These are phyloP conservation scores for Epizoanthus illoricatus DNA, from an alignment of 92 coral and sea anemone species.

Conservation along the genomic window DNA sequence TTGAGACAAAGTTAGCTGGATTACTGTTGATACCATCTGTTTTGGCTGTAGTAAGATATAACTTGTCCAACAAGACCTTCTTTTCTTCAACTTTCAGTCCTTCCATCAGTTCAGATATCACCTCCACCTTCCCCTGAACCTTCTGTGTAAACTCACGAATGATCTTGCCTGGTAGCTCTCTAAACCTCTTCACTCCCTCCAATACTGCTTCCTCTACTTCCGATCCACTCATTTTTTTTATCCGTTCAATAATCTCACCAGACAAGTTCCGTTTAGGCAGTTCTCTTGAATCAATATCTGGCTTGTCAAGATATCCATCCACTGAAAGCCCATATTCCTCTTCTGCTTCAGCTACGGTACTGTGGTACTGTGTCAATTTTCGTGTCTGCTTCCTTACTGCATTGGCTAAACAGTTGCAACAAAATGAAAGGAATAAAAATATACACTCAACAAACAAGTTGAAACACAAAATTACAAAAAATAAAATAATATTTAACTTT, in stretches of 20 bases:
- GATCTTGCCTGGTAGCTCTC: slow-evolving; percentile 5
- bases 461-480: slow-evolving; percentile 2
- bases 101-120: not conserved
- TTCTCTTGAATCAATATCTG: not conserved
- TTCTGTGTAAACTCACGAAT: slow-evolving; percentile 11
- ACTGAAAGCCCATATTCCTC: slow-evolving; percentile 20
- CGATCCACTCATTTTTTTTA: slow-evolving; percentile 28
- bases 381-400: slow-evolving; percentile 19
- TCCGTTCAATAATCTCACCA: slow-evolving; percentile 24
- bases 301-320: slow-evolving; percentile 18
- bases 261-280: slow-evolving; percentile 13
- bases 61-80: not conserved
- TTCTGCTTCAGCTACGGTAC: slow-evolving; percentile 16
- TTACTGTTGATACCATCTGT: slow-evolving; percentile 2
- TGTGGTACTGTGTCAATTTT: not conserved
- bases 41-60: not conserved
- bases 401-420: slow-evolving; percentile 24
- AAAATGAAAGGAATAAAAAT: not conserved
- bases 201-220: slow-evolving; percentile 27
- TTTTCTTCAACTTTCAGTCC: slow-evolving; percentile 3
- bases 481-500: not conserved
- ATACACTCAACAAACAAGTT: slow-evolving; percentile 8
- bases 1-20: slow-evolving; percentile 18
- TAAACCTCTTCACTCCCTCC: slow-evolving; percentile 17
- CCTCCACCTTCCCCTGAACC: slow-evolving; percentile 10